Conservation (phyloP, 2,797 vertebrate genomes). For the Ctenosaura bakeri region DNA sequence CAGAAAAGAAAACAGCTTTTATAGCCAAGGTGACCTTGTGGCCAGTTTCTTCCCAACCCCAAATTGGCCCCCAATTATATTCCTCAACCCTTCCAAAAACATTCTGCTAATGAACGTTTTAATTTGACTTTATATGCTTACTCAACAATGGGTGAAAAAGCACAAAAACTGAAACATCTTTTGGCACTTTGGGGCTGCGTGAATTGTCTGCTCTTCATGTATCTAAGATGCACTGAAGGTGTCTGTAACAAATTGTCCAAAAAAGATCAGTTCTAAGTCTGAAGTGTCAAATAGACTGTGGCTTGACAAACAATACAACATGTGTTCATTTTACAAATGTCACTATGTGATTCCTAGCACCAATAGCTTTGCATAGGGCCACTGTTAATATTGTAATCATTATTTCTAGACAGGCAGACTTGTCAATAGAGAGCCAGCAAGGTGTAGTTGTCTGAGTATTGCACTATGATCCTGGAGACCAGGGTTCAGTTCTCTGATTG, state of each 20-base stretch:
- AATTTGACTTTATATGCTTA: background rate
- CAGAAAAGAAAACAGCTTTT: conserved; percentile 28
- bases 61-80: background rate
- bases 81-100: background rate
- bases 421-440: no score
- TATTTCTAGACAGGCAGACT: background rate
- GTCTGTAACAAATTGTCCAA: background rate
- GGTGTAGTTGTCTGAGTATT: no score
- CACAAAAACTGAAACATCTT: background rate
- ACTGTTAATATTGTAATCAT: background rate
- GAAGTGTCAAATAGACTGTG: background rate
- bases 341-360: background rate
- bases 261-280: background rate
- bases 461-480: no score
- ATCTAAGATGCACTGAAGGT: background rate
- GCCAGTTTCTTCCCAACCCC: background rate
- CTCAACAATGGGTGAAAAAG: background rate
- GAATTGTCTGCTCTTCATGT: background rate
- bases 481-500: no score
- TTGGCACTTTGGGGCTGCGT: background rate
- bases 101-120: background rate
- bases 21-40: background rate
- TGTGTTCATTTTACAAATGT: background rate
- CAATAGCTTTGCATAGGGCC: background rate
- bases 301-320: background rate